Evolutionary conservation across 2,888 invertebrate species (phyloP).

Genomic region (Callinectes sapidus): DNA sequence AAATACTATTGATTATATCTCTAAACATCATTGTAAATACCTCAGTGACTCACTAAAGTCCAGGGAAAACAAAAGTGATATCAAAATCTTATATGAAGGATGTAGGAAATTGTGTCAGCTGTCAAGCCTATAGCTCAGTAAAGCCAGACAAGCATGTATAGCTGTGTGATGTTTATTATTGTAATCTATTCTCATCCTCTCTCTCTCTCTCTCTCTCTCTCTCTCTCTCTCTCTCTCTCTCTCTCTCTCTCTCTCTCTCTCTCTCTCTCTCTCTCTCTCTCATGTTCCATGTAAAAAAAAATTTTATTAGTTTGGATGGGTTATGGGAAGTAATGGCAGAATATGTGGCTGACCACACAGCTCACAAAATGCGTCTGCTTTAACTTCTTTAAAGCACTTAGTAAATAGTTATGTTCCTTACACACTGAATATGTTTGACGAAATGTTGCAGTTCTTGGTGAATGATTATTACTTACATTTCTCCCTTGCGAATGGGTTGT

Average conservation of each 20-base stretch:
- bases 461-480: too few relatives aligned
- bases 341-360: background rate
- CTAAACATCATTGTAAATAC: background rate
- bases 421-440: background rate
- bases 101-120: too few relatives aligned
- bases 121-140: too few relatives aligned
- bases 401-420: background rate
- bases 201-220: constrained; percentile 32
- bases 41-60: background rate
- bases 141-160: too few relatives aligned
- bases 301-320: background rate
- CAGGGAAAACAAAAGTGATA: background rate
- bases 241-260: constrained; percentile 32
- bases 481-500: background rate
- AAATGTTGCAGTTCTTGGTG: background rate
- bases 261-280: constrained; percentile 32
- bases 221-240: constrained; percentile 32
- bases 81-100: background rate
- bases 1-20: background rate
- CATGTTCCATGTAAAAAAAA: background rate
- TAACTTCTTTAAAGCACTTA: background rate
- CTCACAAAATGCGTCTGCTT: background rate
- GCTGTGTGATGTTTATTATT: too few relatives aligned
- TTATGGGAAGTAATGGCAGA: background rate
- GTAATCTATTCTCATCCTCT: background rate